Conservation (phyloP, 2,797 vertebrate species). For the Chelmon rostratus region DNA sequence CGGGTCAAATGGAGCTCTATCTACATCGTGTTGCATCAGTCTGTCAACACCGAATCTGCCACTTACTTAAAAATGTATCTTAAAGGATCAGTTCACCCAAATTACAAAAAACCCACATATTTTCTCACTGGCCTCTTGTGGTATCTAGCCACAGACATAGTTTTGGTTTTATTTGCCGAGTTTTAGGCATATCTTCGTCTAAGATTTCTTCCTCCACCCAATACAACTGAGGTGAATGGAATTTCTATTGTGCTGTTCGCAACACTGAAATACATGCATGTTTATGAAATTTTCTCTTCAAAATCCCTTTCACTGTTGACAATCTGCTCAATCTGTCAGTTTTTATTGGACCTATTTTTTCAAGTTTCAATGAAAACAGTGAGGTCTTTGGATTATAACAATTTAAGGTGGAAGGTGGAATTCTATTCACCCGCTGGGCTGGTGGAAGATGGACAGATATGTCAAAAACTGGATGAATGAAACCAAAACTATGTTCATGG, state of each 20-base stretch:
- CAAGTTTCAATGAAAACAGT: neutral
- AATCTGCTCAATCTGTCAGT: neutral
- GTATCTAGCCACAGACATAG: neutral
- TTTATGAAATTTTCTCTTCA: neutral
- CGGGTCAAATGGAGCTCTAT: conserved; percentile 23
- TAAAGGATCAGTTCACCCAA: neutral
- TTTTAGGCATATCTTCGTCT: neutral
- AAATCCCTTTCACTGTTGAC: neutral
- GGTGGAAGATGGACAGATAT: neutral
- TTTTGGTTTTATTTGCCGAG: neutral
- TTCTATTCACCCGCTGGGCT: neutral
- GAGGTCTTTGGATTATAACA: neutral
- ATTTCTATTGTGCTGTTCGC: neutral
- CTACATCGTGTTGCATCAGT: conserved; percentile 9
- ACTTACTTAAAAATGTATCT: conserved; percentile 1
- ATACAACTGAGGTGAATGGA: neutral
- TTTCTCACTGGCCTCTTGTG: neutral
- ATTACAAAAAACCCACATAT: neutral
- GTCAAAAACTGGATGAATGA: neutral
- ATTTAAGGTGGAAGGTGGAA: neutral
- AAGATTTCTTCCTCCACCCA: neutral
- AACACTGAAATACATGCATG: neutral
- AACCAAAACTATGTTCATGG: neutral
- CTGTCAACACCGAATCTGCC: conserved; percentile 14
- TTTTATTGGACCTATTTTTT: neutral